Conservation (phyloP, 1,140 invertebrate genomes). For the Saccostrea cuccullata region DNA sequence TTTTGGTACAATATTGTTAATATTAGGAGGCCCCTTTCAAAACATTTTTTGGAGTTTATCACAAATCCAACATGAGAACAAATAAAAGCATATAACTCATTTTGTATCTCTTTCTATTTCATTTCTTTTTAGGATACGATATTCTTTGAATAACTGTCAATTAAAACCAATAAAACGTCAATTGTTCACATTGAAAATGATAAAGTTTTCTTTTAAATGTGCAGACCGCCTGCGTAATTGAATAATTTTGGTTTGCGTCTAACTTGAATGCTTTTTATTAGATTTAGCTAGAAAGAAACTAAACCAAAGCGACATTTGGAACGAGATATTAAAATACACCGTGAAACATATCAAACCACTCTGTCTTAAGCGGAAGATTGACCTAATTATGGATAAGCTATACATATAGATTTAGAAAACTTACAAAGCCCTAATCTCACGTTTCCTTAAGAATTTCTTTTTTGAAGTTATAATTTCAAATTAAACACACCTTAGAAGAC, state of each 20-base stretch:
- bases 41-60: background rate
- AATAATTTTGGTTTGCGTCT: background rate
- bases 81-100: background rate
- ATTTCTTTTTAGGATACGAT: background rate
- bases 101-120: background rate
- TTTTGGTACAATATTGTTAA: too few relatives aligned
- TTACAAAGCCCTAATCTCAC: too few relatives aligned
- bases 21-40: too few relatives aligned
- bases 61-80: background rate
- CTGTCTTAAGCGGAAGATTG: too few relatives aligned
- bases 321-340: background rate
- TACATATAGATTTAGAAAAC: too few relatives aligned
- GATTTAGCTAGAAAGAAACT: background rate
- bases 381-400: too few relatives aligned
- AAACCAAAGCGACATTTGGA: background rate
- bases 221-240: background rate
- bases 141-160: constrained; percentile 29
- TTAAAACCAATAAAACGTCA: constrained; percentile 16
- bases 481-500: too few relatives aligned
- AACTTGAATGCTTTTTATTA: constrained; percentile 22
- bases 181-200: background rate
- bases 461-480: too few relatives aligned
- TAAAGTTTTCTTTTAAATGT: constrained; percentile 11
- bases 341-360: too few relatives aligned
- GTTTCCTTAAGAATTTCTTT: too few relatives aligned